These are phyloP conservation scores for Mesembrinibis cayennensis DNA, from an alignment of 2,113 vertebrate species.

Conservation along the genomic window DNA sequence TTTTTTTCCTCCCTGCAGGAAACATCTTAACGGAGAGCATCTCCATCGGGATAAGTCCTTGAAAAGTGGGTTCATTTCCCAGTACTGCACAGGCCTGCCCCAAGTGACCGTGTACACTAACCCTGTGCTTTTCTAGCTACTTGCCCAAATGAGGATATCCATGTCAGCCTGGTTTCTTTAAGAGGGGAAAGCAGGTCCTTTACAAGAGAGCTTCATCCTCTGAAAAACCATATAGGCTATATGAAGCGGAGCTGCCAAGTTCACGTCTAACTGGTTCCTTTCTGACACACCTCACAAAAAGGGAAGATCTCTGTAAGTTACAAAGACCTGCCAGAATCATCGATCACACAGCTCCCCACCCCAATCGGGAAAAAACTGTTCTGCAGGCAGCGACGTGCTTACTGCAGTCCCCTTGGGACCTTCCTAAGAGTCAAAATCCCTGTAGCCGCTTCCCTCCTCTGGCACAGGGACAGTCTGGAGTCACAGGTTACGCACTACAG, in stretches of 20 bases:
- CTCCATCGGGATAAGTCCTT: not conserved
- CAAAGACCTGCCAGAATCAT: not conserved
- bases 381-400: not conserved
- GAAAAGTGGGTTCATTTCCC: not conserved
- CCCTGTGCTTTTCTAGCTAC: not conserved
- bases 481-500: not conserved
- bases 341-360: not conserved
- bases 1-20: not conserved
- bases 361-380: not conserved
- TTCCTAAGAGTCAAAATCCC: not conserved
- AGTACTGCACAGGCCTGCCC: not conserved
- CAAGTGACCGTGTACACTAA: not conserved
- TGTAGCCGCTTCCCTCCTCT: not conserved
- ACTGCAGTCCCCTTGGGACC: not conserved
- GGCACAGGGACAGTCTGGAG: not conserved
- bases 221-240: not conserved
- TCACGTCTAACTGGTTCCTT: not conserved
- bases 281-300: not conserved
- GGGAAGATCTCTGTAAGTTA: not conserved
- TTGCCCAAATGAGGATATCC: not conserved
- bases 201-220: not conserved
- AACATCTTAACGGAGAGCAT: not conserved
- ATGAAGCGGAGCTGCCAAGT: not conserved
- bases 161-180: not conserved
- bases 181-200: not conserved